These are phyloP conservation scores for Chondrilla cf. caribensis DNA, from an alignment of 37 sponge, comb jelly and placozoan species.

Conservation along the genomic window DNA sequence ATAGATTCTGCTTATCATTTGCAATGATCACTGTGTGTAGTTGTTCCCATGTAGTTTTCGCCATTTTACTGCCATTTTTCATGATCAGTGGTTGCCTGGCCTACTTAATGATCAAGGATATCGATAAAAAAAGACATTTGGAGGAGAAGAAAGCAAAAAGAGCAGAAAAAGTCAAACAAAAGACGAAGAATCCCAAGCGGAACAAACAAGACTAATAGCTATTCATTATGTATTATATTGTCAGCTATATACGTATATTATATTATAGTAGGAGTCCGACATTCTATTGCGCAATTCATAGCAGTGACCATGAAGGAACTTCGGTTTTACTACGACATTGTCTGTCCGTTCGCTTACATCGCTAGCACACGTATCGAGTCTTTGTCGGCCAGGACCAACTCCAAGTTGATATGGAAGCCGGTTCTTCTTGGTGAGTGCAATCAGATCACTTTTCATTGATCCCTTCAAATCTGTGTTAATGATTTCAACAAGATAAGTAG, in stretches of 20 bases:
- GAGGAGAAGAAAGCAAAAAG: constrained; percentile 53
- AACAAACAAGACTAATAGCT: not conserved
- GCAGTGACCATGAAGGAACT: constrained; percentile 38
- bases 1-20: not conserved
- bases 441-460: not conserved
- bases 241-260: no score
- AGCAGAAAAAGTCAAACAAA: constrained; percentile 13
- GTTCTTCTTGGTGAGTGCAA: constrained; percentile 73
- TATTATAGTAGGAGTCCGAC: no score
- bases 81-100: constrained; percentile 60
- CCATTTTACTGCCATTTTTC: constrained; percentile 62
- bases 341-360: constrained; percentile 91
- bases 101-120: constrained; percentile 42
- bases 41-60: constrained; percentile 39
- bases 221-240: no score
- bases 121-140: constrained; percentile 38
- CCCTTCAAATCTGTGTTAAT: no score
- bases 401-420: constrained; percentile 70
- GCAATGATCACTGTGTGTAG: not conserved
- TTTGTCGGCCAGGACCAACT: constrained; percentile 44
- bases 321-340: constrained; percentile 88
- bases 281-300: no score
- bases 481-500: no score
- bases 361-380: constrained; percentile 72
- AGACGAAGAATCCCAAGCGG: not conserved